Base-by-base conservation (phyloP, 2,113 vertebrate genomes). In the Morone chrysops region DNA sequence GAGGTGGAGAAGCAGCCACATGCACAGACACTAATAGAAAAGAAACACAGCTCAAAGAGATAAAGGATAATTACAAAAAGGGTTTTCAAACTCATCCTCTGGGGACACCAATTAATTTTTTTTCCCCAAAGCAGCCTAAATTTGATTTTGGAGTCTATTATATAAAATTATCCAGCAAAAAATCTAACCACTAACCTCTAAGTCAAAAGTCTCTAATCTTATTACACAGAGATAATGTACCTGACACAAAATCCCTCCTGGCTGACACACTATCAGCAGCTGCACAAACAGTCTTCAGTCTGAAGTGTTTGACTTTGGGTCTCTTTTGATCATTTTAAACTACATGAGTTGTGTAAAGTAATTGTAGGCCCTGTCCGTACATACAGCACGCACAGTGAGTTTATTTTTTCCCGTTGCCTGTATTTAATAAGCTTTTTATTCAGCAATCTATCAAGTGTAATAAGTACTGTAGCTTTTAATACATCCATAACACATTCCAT, bases 51-150 rank as follows among this genome's bases (percentile, higher is more conserved):
- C 83, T 83, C 47, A 75, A 12, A 66, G 51, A 83, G 70, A 89
- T 69, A 78, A 76, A 56, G 75, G 47, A 75, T 50, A 83, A 91
- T 91, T 79, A 84, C 56, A 80, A 50, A 40, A 53, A 48, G 8
- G 50, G 22, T 61, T 71, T 82, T 74, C 16, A 56, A 66, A 72
- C n/a, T 57, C 6, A 0, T 76, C 68, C 69, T 84, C 70, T 4
- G 65, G 61, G 73, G 78, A 81, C 5, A 56, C 56, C 54, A 50
- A 79, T 82, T 75, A 59, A 43, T 63, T 9, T 68, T 51, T 22
- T 16, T 7, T 2, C 22, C 62, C 16, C 47, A 31, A 31, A 50
- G 38, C 17, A 54, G 54, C 50, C 7, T 51, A 13, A 86, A 86
- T 83, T 56, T 43, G 53, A 83, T 87, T 78, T 70, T 36, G 53